These are phyloP conservation scores for Trachops cirrhosus DNA, from an alignment of 2,797 vertebrate species.

Conservation along the genomic window DNA sequence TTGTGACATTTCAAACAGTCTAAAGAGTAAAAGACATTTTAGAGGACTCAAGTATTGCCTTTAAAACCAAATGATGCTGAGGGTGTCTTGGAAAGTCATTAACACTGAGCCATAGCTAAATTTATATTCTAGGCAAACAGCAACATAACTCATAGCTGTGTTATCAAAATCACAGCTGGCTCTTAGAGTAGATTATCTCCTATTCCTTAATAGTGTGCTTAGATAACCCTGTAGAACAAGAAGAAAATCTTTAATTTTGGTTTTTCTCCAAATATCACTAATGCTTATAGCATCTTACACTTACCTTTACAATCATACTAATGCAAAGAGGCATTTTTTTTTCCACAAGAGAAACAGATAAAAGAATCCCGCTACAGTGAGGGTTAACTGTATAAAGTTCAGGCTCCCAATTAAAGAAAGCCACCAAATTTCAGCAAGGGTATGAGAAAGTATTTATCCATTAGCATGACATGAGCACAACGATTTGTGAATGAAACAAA, in stretches of 20 bases:
- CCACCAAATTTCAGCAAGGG: neutral
- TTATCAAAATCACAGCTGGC: neutral
- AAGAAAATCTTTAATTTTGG: neutral
- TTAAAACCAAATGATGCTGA: neutral
- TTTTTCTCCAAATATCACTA: neutral
- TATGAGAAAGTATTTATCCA: neutral
- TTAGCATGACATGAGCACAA: neutral
- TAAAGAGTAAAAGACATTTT: neutral
- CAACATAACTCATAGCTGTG: neutral
- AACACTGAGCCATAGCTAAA: neutral
- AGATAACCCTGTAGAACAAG: neutral
- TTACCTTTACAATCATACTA: neutral
- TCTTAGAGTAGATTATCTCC: neutral
- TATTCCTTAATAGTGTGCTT: neutral
- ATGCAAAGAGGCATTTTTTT: neutral
- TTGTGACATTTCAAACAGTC: neutral
- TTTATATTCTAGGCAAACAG: neutral
- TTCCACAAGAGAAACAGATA: neutral
- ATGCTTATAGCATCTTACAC: neutral
- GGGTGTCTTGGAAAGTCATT: neutral
- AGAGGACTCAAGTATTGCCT: neutral
- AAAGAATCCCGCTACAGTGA: neutral
- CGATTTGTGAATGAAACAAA: neutral
- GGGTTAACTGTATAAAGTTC: neutral
- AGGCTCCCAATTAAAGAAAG: neutral